Percentiles rank a stretch among this genome's conserved stretches.
Conservation (phyloP, 2,888 invertebrate species). For the Itoplectis maculator region DNA sequence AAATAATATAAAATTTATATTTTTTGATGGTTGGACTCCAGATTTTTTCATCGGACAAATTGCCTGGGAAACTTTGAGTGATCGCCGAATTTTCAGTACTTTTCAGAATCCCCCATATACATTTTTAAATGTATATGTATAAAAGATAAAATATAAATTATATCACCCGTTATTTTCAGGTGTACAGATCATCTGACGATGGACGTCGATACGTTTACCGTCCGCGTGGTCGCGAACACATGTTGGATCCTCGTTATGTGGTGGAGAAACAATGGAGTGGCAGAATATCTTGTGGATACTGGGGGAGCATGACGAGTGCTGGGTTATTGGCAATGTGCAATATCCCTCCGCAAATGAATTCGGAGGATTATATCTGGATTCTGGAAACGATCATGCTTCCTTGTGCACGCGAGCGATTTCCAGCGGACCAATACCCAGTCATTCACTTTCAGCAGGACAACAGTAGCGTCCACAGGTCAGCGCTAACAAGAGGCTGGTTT, state of each 20-base stretch:
- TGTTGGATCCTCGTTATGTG: slow-evolving; percentile 1
- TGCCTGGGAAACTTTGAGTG: too few species aligned
- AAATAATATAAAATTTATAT: too few species aligned
- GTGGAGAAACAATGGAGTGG: slow-evolving; percentile 5
- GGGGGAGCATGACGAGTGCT: slow-evolving; percentile 52
- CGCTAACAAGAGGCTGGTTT: slow-evolving; percentile 62
- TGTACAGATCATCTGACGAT: background rate
- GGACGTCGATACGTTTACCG: slow-evolving; percentile 5
- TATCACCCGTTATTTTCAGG: too few species aligned
- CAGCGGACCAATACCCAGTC: slow-evolving; percentile 35
- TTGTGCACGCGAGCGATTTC: slow-evolving; percentile 40
- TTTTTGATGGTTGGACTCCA: too few species aligned
- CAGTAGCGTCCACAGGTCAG: slow-evolving; percentile 60
- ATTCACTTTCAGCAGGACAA: slow-evolving; percentile 65
- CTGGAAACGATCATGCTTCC: slow-evolving; percentile 58
- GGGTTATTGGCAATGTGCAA: slow-evolving; percentile 46
- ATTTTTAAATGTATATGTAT: too few species aligned
- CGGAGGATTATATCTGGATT: slow-evolving; percentile 51
- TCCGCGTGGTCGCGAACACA: background rate
- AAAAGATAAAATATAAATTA: too few species aligned
- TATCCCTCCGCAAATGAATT: slow-evolving; percentile 39
- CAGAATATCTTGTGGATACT: slow-evolving; percentile 27
- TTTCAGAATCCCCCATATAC: too few species aligned
- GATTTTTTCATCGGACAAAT: too few species aligned
- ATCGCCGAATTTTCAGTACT: too few species aligned